Base-by-base conservation (phyloP, 1,140 invertebrate genomes). In the Drosophila dunni region DNA sequence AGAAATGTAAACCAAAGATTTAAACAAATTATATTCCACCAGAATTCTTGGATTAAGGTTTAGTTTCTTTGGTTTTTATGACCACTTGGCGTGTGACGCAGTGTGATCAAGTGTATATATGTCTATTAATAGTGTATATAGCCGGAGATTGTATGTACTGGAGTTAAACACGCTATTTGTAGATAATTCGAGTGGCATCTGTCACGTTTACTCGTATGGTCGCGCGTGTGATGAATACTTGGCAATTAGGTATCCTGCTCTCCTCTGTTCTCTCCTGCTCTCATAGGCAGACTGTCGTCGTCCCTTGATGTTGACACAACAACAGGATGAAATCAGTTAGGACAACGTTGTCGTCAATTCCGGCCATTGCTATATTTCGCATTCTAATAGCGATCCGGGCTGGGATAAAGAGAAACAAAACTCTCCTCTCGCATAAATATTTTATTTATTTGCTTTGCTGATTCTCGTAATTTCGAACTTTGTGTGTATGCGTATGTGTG, bases 181-280 rank as follows among this genome's bases (percentile, higher is more conserved):
- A 51, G 63, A 75, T 69, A 76, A 79, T 72, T 75, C 68, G 75
- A 40, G 48, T 56, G 72, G 57, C 82, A 86, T 82, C 79, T 80
- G 83, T 86, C 83, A 86, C 83, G 83, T 79, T 88, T 82, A 34
- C 76, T 79, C 76, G 73, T 79, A 83, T 88, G 84, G 69, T 20
- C 69, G 83, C 84, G 86, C 83, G 83, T 86, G 83, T 86, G 83
- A 86, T 86, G 83, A 86, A 86, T 86, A 86, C 83, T 83, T 65
- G 78, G 67, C 83, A 86, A 86, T 86, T 86, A 86, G 83, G 84
- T 57, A 36, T 33, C 54, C 34, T 11, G 24, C 4, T 29, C 24
- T 29, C 24, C 24, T 7, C 38, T 57, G 9, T 13, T 54, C 36
- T 66, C 24, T 29, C 24, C 2, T 29, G 3, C 24, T 29, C 24